Evolutionary conservation across 1,140 invertebrate species (phyloP).

Genomic region (Apolygus lucorum): DNA sequence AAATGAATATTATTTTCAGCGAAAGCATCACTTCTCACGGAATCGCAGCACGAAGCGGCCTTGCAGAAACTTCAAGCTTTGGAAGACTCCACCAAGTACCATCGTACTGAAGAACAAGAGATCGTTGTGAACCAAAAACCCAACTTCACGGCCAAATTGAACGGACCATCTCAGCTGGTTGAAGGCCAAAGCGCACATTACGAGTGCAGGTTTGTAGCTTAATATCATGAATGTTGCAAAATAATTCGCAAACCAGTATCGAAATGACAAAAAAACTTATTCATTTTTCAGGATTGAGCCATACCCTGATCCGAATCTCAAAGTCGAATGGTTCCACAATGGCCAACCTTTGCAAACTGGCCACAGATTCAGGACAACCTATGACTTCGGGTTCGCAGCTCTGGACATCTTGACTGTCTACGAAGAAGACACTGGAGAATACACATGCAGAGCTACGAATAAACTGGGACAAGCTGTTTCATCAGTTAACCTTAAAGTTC

Average conservation of each 20-base stretch:
- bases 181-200: slow-evolving; percentile 90
- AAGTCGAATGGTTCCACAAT: slow-evolving; percentile 91
- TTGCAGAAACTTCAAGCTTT: slow-evolving; percentile 76
- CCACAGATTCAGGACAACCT: slow-evolving; percentile 81
- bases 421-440: slow-evolving; percentile 87
- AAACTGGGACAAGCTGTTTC: slow-evolving; percentile 70
- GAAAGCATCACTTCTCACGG: slow-evolving; percentile 73
- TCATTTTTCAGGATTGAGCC: slow-evolving; percentile 93
- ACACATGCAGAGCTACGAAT: slow-evolving; percentile 84
- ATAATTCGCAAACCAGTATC: too few relatives aligned
- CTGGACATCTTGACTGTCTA: slow-evolving; percentile 87
- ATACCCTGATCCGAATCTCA: slow-evolving; percentile 85
- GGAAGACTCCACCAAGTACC: slow-evolving; percentile 71
- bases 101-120: slow-evolving; percentile 72
- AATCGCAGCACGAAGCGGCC: slow-evolving; percentile 83
- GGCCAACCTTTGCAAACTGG: slow-evolving; percentile 84
- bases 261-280: too few relatives aligned
- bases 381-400: slow-evolving; percentile 92
- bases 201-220: too few relatives aligned
- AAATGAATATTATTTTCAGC: too few relatives aligned
- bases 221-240: too few relatives aligned
- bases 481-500: slow-evolving; percentile 68
- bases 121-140: slow-evolving; percentile 70
- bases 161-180: slow-evolving; percentile 66
- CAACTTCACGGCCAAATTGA: slow-evolving; percentile 73